Percentiles rank a stretch among this genome's conserved stretches.
phyloP scores from a whole-genome alignment of 2,113 vertebrate species.

The Sinocyclocheilus grahami region DNA sequence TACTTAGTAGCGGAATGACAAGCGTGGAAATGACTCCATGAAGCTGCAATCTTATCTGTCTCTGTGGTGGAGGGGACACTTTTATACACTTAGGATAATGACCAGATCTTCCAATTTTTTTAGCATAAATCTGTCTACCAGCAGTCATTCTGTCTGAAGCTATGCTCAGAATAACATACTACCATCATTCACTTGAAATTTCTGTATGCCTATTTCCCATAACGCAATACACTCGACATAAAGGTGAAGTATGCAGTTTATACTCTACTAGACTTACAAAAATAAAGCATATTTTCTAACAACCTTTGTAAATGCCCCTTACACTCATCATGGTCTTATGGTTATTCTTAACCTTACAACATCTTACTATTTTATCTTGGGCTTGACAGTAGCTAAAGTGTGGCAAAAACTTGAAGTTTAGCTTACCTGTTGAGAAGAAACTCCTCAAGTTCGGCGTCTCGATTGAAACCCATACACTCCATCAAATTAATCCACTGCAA shows the following conservation, averaged over 20 bases:
- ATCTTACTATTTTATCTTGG: neutral
- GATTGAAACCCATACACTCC: too few relatives aligned
- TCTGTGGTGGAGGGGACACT: constrained; percentile 22
- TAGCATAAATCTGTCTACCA: neutral
- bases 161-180: constrained; percentile 2
- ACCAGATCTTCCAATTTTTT: neutral
- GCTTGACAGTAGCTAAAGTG: neutral
- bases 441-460: too few relatives aligned
- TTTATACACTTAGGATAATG: constrained; percentile 23
- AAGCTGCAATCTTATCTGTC: constrained; percentile 36
- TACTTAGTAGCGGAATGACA: constrained; percentile 23
- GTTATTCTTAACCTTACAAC: too few relatives aligned
- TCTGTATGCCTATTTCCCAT: neutral
- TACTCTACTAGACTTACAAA: neutral
- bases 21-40: constrained; percentile 15
- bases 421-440: too few relatives aligned
- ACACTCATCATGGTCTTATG: neutral
- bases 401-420: too few relatives aligned
- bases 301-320: neutral
- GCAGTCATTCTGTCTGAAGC: constrained; percentile 22
- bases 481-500: too few relatives aligned
- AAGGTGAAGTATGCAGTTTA: neutral
- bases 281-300: neutral
- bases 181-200: neutral
- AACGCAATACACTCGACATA: neutral